phyloP scores from a whole-genome alignment of 2,113 vertebrate genomes.

The Myotis brandtii region DNA sequence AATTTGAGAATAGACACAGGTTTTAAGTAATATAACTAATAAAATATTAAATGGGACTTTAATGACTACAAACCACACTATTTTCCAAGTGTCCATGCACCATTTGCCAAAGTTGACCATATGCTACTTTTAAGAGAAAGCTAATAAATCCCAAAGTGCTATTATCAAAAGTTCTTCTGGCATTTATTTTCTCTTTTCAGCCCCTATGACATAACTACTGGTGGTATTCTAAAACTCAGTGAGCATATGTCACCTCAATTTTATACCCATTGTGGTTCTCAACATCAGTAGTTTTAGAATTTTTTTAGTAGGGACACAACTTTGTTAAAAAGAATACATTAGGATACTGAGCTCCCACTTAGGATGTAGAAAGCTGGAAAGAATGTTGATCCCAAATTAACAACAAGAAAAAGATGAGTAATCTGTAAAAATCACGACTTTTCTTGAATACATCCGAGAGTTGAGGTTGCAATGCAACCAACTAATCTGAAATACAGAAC shows the following conservation, averaged over 20 bases:
- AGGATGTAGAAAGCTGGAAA: neutral
- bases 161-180: neutral
- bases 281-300: neutral
- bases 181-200: neutral
- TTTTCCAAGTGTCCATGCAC: neutral
- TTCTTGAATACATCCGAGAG: neutral
- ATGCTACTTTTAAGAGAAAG: slow-evolving; percentile 29
- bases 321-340: slow-evolving; percentile 27
- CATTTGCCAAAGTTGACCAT: neutral
- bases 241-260: neutral
- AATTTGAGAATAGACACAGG: slow-evolving; percentile 22
- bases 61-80: slow-evolving; percentile 16
- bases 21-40: slow-evolving; percentile 49
- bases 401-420: neutral
- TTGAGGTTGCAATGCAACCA: neutral
- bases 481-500: neutral
- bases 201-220: neutral
- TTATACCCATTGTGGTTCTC: neutral
- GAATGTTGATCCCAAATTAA: neutral
- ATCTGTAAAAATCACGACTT: neutral
- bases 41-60: neutral
- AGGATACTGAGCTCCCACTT: neutral
- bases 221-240: neutral
- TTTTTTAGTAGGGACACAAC: neutral
- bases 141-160: slow-evolving; percentile 11